A percentile compares a stretch with the other conserved stretches of the same genome.
phyloP scores from a whole-genome alignment of 2,888 invertebrate genomes.

The Apodemia zela region DNA sequence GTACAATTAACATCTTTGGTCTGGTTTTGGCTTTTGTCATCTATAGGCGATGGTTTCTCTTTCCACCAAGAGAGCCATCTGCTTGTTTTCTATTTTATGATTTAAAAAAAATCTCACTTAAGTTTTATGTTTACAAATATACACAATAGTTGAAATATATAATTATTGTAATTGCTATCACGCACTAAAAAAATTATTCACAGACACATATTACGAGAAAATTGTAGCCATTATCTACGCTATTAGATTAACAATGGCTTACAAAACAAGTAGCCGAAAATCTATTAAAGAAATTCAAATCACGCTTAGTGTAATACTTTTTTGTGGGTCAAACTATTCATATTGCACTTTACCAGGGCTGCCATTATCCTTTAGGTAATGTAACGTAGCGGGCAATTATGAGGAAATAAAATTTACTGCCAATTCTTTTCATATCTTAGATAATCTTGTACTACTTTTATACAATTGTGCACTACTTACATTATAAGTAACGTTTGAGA shows the following conservation, averaged over 20 bases:
- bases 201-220: slow-evolving; percentile 8
- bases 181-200: neutral
- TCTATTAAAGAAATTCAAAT: slow-evolving; percentile 35
- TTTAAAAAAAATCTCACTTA: no score
- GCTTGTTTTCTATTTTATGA: no score
- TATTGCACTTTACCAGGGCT: slow-evolving; percentile 25
- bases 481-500: no score
- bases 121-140: no score
- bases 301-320: slow-evolving; percentile 32
- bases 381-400: neutral
- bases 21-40: no score
- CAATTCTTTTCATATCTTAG: slow-evolving; percentile 6
- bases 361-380: neutral
- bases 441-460: neutral
- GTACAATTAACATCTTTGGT: no score
- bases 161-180: slow-evolving; percentile 1
- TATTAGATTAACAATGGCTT: slow-evolving; percentile 17
- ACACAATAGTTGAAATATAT: neutral
- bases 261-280: slow-evolving; percentile 31
- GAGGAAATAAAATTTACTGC: slow-evolving; percentile 12
- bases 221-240: slow-evolving; percentile 11
- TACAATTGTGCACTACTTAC: no score
- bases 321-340: slow-evolving; percentile 32
- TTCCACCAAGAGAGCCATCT: no score
- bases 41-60: no score